Evolutionary conservation across 2,113 vertebrate species (phyloP), one percentile per base, ranked within the genome.

Genomic region (Origma solitaria): DNA sequence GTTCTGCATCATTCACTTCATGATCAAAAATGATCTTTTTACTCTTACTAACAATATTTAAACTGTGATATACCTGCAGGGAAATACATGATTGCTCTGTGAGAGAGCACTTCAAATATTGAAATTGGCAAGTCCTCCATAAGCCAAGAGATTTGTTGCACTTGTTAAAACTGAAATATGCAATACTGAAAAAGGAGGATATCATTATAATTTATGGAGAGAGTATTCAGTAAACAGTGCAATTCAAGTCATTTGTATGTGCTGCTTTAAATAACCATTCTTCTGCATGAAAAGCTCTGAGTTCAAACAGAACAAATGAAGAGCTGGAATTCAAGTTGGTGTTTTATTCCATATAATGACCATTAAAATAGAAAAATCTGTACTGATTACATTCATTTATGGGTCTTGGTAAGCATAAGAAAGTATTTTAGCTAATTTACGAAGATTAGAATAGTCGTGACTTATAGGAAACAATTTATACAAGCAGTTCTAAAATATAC

Each of bases 401-500:
- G 44, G 70, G 79, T 50, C 51, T 69, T 92, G 70, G 87, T 94
- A 91, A 92, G 42, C 30, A 90, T 88, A 91, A 87, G 64, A 77
- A 95, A 83, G 62, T 92, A 80, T 87, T 72, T 88, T 92, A 95
- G 95, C 68, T 82, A 96, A 97, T 95, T 90, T 94, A 94, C 82
- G 83, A 94, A 90, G 80, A 72, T 96, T 89, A 96, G 69, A 97
- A 96, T 91, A 91, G 85, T 92, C 86, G 66, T 88, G 94, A 91
- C 70, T 97, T 97, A 97, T 83, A 90, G 94, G 91, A 98, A 97
- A 97, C 35, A 69, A 86, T 96, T 97, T 97, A 92, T 97, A 87
- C 53, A 77, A 87, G 70, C 62, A 83, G 51, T 90, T 95, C 90
- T 88, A 94, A 88, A 96, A 92, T 85, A 91, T 42, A 95, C 87